Conservation (phyloP, 2,888 invertebrate species). For the Eupsilia transversa region DNA sequence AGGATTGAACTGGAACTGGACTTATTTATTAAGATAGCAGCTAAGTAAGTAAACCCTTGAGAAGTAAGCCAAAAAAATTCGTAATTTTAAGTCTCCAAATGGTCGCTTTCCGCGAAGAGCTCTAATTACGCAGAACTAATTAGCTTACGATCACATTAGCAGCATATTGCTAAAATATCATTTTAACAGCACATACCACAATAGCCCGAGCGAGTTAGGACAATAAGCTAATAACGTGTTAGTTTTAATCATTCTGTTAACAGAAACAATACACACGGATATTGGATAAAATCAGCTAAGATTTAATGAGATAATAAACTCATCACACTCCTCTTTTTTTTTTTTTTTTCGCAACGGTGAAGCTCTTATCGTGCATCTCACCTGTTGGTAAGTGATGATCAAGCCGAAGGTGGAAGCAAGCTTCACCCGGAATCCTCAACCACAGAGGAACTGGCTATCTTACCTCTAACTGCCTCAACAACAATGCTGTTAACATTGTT, state of each 20-base stretch:
- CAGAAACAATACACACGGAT: not conserved
- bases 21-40: not conserved
- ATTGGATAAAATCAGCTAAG: not conserved
- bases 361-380: too few relatives aligned
- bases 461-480: too few relatives aligned
- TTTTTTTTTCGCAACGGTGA: too few relatives aligned
- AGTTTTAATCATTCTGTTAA: not conserved
- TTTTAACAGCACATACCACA: slow-evolving; percentile 2
- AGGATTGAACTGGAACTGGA: not conserved
- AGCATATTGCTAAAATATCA: slow-evolving; percentile 14
- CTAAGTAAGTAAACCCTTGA: not conserved
- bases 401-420: too few relatives aligned
- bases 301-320: not conserved
- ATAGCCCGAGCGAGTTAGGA: not conserved
- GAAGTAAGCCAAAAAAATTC: not conserved
- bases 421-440: too few relatives aligned
- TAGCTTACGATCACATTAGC: slow-evolving; percentile 1
- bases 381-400: too few relatives aligned
- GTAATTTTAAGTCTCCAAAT: not conserved
- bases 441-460: too few relatives aligned
- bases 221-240: not conserved
- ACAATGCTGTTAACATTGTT: too few relatives aligned
- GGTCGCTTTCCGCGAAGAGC: not conserved
- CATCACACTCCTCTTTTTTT: not conserved
- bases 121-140: slow-evolving; percentile 8